A percentile compares a stretch with the other conserved stretches of the same genome.
Evolutionary conservation across 1,140 invertebrate species (phyloP).

Genomic region (Heliconius hewitsoni): DNA sequence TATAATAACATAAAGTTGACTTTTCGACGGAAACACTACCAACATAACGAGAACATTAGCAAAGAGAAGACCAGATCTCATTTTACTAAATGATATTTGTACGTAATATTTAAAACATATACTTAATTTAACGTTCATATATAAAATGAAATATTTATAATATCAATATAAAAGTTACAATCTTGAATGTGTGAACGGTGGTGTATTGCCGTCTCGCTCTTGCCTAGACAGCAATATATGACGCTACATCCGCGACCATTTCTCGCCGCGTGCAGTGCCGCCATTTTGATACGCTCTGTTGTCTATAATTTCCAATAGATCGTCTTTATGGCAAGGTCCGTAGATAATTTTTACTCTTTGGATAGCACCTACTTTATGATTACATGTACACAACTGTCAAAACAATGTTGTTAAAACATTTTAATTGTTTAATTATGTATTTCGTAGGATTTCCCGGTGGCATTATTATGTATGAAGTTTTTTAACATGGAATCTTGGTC

Average conservation of each 20-base stretch:
- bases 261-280: constrained; percentile 39
- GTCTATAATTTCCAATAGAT: constrained; percentile 79
- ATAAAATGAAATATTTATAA: not conserved
- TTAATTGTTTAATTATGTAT: constrained; percentile 40
- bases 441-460: constrained; percentile 65
- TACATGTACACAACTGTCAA: constrained; percentile 63
- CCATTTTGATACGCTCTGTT: constrained; percentile 73
- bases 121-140: not conserved
- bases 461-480: constrained; percentile 58
- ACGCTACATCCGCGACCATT: constrained; percentile 33
- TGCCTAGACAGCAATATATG: constrained; percentile 14
- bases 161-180: not conserved
- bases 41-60: not conserved
- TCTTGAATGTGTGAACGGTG: not conserved
- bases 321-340: constrained; percentile 78
- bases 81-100: not conserved
- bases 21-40: not conserved
- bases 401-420: constrained; percentile 59
- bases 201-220: constrained; percentile 11
- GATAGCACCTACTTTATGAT: constrained; percentile 63
- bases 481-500: constrained; percentile 75
- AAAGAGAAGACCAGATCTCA: not conserved
- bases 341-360: constrained; percentile 81
- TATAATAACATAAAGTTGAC: not conserved
- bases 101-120: not conserved